These are phyloP conservation scores for Protonemura montana DNA, from an alignment of 2,888 invertebrate species.

Conservation along the genomic window DNA sequence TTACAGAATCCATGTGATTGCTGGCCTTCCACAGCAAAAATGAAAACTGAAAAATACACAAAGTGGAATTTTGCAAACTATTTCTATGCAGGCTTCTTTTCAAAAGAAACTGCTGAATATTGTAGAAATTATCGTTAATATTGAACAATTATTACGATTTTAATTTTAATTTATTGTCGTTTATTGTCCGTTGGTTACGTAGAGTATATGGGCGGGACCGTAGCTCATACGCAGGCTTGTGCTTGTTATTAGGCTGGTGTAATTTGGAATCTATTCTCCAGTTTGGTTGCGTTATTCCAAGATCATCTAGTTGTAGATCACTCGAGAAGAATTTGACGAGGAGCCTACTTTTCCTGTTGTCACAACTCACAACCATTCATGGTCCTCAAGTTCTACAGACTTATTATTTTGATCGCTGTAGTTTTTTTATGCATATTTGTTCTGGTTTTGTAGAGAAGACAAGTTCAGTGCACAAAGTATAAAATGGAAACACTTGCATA, in stretches of 20 bases:
- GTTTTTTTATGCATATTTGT: no score
- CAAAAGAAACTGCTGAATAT: not conserved
- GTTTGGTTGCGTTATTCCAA: not conserved
- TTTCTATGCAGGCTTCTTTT: not conserved
- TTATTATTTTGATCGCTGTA: no score
- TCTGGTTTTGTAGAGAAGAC: no score
- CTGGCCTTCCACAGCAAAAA: slow-evolving; percentile 26
- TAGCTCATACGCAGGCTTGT: not conserved
- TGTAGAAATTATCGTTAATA: not conserved
- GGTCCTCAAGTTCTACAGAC: no score
- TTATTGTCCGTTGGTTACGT: not conserved
- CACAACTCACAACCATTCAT: no score
- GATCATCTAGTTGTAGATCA: not conserved
- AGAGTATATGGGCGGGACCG: not conserved
- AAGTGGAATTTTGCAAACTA: not conserved
- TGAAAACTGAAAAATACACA: not conserved
- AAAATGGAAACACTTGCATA: no score
- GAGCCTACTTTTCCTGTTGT: no score
- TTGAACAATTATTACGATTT: not conserved
- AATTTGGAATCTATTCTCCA: not conserved
- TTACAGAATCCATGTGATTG: slow-evolving; percentile 3
- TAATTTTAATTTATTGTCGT: not conserved
- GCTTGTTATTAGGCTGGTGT: not conserved
- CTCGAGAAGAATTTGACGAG: not conserved
- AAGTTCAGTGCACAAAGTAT: no score